Conservation (phyloP, 2,113 vertebrate genomes). For the Cepphus grylle region DNA sequence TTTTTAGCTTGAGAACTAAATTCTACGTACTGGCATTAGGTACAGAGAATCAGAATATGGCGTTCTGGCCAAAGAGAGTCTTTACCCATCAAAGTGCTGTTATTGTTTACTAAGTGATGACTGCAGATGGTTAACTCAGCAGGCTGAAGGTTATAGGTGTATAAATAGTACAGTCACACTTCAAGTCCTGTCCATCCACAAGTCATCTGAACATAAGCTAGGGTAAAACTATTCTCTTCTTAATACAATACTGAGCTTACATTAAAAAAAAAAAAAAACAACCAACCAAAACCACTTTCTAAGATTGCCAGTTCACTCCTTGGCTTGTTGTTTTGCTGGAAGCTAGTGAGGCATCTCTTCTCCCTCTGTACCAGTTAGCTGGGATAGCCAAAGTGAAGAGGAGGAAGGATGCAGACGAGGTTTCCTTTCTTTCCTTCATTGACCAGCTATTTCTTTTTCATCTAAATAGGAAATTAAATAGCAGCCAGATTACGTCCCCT, state of each 20-base stretch:
- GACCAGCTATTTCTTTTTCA: neutral
- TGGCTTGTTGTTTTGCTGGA: neutral
- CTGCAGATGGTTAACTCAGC: slow-evolving; percentile 16
- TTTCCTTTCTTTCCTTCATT: neutral
- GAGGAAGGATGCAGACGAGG: neutral
- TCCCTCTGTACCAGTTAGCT: neutral
- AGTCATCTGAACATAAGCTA: neutral
- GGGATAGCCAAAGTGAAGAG: neutral
- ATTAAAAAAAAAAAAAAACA: neutral
- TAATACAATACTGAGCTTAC: neutral
- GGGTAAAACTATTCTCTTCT: neutral
- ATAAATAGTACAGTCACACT: neutral
- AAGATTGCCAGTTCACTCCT: accelerated
- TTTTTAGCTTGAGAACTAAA: neutral
- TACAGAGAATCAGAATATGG: neutral
- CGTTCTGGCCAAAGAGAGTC: neutral
- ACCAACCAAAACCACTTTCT: neutral
- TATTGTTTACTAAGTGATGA: neutral
- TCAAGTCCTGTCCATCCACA: neutral
- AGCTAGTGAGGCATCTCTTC: neutral
- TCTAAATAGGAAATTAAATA: neutral
- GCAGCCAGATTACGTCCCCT: neutral
- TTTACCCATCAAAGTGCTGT: neutral
- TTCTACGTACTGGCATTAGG: neutral
- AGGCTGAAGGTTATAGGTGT: neutral